Evolutionary conservation across 2,888 invertebrate genomes (phyloP).

Genomic region (Andrena minutula): DNA sequence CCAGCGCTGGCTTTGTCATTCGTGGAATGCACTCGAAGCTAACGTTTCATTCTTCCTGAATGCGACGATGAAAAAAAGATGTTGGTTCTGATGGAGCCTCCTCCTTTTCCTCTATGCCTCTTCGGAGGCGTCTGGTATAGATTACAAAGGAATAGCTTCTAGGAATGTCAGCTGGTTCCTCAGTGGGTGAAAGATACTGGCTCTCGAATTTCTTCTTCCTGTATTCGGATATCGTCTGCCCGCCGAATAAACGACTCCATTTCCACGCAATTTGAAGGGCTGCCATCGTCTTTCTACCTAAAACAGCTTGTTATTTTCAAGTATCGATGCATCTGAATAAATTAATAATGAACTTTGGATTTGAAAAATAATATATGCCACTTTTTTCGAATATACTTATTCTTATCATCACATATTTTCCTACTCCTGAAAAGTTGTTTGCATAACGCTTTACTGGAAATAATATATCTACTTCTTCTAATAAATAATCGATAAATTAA

Average conservation of each 20-base stretch:
- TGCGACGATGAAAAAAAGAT: slow-evolving; percentile 47
- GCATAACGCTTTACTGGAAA: no score
- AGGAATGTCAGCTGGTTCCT: slow-evolving; percentile 58
- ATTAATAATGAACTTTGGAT: no score
- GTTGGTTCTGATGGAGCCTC: slow-evolving; percentile 49
- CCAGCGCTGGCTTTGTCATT: slow-evolving; percentile 24
- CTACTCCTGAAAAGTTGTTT: no score
- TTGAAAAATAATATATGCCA: no score
- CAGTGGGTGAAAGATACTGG: slow-evolving; percentile 42
- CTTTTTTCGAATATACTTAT: no score
- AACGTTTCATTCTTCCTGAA: slow-evolving; percentile 49
- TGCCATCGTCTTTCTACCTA: slow-evolving; percentile 9
- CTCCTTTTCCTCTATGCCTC: slow-evolving; percentile 32
- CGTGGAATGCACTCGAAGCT: slow-evolving; percentile 50
- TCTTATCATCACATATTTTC: no score
- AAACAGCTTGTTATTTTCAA: slow-evolving; percentile 7
- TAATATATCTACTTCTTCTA: no score
- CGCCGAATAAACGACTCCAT: slow-evolving; percentile 57
- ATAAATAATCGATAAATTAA: no score
- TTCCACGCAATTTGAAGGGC: slow-evolving; percentile 20
- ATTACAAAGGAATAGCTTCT: slow-evolving; percentile 68
- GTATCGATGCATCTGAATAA: background rate
- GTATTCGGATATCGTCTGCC: slow-evolving; percentile 26
- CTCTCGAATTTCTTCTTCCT: slow-evolving; percentile 63
- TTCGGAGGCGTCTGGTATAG: slow-evolving; percentile 59